phyloP scores from a whole-genome alignment of 2,113 vertebrate species.

The Rhea americana region DNA sequence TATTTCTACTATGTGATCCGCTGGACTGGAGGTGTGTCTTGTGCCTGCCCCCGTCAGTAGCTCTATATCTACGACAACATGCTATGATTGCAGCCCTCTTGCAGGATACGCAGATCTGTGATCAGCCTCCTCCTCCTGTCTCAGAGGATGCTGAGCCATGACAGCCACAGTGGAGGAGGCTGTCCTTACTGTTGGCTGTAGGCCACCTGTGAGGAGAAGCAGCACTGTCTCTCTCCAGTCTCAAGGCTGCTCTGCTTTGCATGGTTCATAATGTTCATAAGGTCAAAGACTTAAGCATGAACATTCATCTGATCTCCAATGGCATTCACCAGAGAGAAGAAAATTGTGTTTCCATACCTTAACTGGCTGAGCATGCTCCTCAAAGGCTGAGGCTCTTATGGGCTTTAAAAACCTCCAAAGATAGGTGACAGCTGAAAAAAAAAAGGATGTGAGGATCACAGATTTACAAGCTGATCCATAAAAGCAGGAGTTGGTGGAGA shows the following conservation, averaged over 20 bases:
- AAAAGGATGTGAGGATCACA: not conserved
- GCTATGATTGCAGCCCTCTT: fast-evolving
- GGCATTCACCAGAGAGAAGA: not conserved
- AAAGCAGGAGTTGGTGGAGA: not conserved
- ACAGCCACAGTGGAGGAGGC: not conserved
- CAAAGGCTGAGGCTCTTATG: not conserved
- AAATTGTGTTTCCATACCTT: not conserved
- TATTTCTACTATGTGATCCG: not conserved
- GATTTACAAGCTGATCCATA: not conserved
- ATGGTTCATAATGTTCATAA: fast-evolving
- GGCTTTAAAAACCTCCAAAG: not conserved
- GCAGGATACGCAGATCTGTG: too few species aligned
- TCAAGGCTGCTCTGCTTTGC: not conserved
- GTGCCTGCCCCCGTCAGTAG: not conserved
- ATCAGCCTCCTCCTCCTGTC: not conserved
- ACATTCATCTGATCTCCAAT: fast-evolving
- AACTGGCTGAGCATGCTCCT: not conserved
- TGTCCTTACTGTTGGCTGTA: not conserved
- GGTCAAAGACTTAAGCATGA: not conserved
- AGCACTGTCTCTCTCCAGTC: not conserved
- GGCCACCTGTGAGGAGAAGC: fast-evolving
- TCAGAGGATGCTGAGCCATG: not conserved
- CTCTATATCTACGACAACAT: not conserved
- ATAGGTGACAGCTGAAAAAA: not conserved
- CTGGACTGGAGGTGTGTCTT: not conserved